Conservation (phyloP, 2,888 invertebrate species). For the Cremastinae sp. region DNA sequence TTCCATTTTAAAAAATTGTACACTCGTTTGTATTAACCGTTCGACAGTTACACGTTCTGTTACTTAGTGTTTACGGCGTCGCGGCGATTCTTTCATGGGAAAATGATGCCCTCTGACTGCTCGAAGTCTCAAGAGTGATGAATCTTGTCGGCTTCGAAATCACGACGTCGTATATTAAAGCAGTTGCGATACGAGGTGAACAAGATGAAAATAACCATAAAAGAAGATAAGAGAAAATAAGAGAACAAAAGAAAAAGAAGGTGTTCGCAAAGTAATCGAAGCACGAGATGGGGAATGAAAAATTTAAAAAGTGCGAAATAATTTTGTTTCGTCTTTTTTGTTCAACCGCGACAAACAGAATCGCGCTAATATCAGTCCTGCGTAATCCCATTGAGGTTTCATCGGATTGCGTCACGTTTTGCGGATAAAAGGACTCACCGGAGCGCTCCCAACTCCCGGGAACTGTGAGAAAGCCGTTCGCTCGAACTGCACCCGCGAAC, state of each 20-base stretch:
- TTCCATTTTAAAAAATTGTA: no score
- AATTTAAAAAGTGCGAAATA: background rate
- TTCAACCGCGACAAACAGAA: background rate
- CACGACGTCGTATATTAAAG: conserved; percentile 64
- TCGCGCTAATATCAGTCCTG: conserved; percentile 18
- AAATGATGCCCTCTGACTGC: conserved; percentile 65
- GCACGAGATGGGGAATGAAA: background rate
- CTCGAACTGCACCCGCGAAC: conserved; percentile 65
- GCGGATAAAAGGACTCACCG: conserved; percentile 30
- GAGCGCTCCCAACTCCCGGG: conserved; percentile 28
- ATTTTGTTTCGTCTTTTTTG: conserved; percentile 60
- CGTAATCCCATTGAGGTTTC: conserved; percentile 48
- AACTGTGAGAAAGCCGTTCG: conserved; percentile 65
- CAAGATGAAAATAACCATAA: conserved; percentile 63
- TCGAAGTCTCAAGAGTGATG: conserved; percentile 49
- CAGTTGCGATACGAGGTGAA: conserved; percentile 41
- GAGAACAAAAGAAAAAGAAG: no score
- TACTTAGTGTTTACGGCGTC: conserved; percentile 12
- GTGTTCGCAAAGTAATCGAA: no score
- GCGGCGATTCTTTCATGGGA: conserved; percentile 65
- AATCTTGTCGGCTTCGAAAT: conserved; percentile 53
- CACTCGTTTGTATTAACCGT: no score
- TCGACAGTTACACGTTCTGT: no score
- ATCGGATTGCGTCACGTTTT: conserved; percentile 32
- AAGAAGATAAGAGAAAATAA: background rate